Conservation (phyloP, 2,888 invertebrate genomes). For the Pterobdella sp. region DNA sequence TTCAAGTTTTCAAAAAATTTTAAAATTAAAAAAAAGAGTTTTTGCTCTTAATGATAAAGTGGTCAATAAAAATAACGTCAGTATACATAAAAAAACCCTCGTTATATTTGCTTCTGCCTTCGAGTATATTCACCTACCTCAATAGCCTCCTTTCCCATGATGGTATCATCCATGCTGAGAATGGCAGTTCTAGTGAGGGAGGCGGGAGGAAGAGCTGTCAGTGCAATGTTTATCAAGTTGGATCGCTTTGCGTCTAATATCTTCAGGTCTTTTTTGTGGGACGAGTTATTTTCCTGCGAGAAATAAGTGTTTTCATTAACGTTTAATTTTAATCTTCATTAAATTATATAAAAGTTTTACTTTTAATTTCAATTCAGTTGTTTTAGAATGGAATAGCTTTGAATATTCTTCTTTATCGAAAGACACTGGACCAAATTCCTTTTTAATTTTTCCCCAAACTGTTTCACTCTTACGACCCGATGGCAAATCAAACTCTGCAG, state of each 20-base stretch:
- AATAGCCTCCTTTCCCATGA: slow-evolving; percentile 93
- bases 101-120: not conserved
- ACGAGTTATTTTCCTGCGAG: slow-evolving; percentile 36
- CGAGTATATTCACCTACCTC: slow-evolving; percentile 57
- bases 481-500: slow-evolving; percentile 39
- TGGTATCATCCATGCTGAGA: slow-evolving; percentile 95
- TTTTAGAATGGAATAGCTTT: slow-evolving; percentile 89
- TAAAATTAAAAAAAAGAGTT: no score
- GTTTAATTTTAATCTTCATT: not conserved
- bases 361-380: slow-evolving; percentile 89
- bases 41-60: not conserved
- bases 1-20: no score
- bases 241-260: slow-evolving; percentile 93
- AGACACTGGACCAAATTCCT: slow-evolving; percentile 54
- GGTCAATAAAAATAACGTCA: not conserved
- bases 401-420: slow-evolving; percentile 87
- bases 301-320: not conserved
- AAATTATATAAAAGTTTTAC: slow-evolving; percentile 52
- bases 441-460: slow-evolving; percentile 45
- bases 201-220: slow-evolving; percentile 95
- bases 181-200: slow-evolving; percentile 89
- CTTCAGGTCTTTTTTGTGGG: slow-evolving; percentile 72
- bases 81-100: no score
- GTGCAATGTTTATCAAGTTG: slow-evolving; percentile 98
- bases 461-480: slow-evolving; percentile 42